Evolutionary conservation across 2,888 invertebrate species (phyloP).

Genomic region (Harpalus rufipes): DNA sequence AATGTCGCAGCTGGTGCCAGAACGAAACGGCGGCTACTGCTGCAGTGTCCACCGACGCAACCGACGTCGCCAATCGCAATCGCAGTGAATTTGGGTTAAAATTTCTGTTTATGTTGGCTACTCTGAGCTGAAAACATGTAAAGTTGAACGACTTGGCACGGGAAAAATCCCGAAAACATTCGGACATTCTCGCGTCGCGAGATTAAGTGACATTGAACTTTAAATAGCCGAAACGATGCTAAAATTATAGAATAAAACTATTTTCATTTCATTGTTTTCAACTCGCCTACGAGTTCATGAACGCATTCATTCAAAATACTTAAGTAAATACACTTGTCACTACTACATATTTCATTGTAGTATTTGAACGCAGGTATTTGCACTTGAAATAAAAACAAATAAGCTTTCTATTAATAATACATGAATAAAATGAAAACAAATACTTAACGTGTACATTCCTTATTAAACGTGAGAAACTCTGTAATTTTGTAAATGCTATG

Average conservation of each 20-base stretch:
- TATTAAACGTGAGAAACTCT: neutral
- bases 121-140: slow-evolving; percentile 34
- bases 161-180: slow-evolving; percentile 45
- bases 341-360: slow-evolving; percentile 12
- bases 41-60: slow-evolving; percentile 44
- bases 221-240: slow-evolving; percentile 43
- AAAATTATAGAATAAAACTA: slow-evolving; percentile 36
- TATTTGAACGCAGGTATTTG: slow-evolving; percentile 12
- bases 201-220: slow-evolving; percentile 52
- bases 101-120: slow-evolving; percentile 59
- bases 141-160: slow-evolving; percentile 62
- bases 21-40: neutral
- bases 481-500: neutral
- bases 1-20: slow-evolving; percentile 53
- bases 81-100: slow-evolving; percentile 60
- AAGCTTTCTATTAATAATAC: slow-evolving; percentile 1
- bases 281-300: slow-evolving; percentile 32
- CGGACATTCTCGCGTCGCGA: slow-evolving; percentile 21
- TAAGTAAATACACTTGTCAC: slow-evolving; percentile 19
- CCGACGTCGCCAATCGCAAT: slow-evolving; percentile 43
- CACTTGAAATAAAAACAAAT: slow-evolving; percentile 20
- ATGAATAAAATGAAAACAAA: slow-evolving; percentile 3
- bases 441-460: neutral
- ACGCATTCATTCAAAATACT: slow-evolving; percentile 33
- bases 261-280: slow-evolving; percentile 46